A percentile compares a stretch with the other conserved stretches of the same genome.
These are phyloP conservation scores for Steinernema scapterisci DNA, from an alignment of 2,888 invertebrate species.

Conservation along the genomic window DNA sequence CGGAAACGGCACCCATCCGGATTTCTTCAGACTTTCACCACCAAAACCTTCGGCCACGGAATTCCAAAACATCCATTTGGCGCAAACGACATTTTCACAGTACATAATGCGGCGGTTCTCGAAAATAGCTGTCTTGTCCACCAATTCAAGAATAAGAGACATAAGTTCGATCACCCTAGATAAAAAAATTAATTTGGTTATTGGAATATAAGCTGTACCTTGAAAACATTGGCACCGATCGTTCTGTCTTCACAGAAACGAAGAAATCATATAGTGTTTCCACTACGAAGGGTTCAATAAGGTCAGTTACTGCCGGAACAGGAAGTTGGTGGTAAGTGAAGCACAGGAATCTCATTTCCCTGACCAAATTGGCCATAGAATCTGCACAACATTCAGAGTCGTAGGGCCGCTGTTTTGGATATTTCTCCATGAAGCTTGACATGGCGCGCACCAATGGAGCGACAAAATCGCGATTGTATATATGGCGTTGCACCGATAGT, in stretches of 20 bases:
- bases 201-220: neutral
- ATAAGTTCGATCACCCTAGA: neutral
- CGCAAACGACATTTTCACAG: neutral
- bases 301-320: neutral
- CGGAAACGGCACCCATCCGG: neutral
- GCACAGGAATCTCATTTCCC: neutral
- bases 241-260: neutral
- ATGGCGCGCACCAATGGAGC: too few species aligned
- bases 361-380: neutral
- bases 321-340: neutral
- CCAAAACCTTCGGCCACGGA: neutral
- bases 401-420: too few species aligned
- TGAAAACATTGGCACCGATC: neutral
- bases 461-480: too few species aligned
- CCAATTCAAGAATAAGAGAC: neutral
- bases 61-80: constrained; percentile 16
- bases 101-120: constrained; percentile 10
- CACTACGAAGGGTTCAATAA: neutral
- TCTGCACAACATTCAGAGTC: too few species aligned
- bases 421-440: too few species aligned
- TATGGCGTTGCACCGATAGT: too few species aligned
- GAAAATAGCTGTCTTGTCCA: constrained; percentile 14
- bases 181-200: too few species aligned
- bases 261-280: neutral
- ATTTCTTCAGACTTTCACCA: neutral